A percentile compares a stretch with the other conserved stretches of the same genome.
Conservation (phyloP, 2,113 vertebrate species). For the Colossoma macropomum region DNA sequence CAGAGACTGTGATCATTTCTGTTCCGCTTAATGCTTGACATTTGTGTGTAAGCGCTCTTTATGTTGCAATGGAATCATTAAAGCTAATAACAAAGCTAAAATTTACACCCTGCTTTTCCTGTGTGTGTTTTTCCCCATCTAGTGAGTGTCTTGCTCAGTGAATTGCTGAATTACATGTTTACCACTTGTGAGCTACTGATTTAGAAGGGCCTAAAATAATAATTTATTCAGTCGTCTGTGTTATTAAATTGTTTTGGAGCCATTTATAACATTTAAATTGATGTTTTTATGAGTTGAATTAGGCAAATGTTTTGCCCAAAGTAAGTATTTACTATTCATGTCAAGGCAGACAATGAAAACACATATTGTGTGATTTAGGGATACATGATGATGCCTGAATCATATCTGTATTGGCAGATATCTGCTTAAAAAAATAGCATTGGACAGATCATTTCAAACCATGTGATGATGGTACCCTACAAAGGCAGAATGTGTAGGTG, state of each 20-base stretch:
- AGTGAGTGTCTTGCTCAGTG: neutral
- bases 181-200: neutral
- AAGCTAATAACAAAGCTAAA: conserved; percentile 12
- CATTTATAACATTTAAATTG: neutral
- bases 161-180: neutral
- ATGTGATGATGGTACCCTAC: no score
- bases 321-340: neutral
- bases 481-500: no score
- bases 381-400: no score
- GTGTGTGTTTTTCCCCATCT: neutral
- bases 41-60: neutral
- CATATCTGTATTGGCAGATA: no score
- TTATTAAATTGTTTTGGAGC: neutral
- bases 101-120: neutral
- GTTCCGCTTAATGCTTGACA: neutral
- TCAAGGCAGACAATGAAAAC: neutral
- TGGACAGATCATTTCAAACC: no score
- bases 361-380: no score
- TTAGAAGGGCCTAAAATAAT: neutral
- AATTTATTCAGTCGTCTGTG: neutral
- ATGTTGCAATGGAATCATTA: conserved; percentile 28
- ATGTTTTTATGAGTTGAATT: neutral
- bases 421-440: no score
- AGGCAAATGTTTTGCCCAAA: neutral
- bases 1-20: conserved; percentile 8